These are phyloP conservation scores for Acipenser oxyrinchus DNA, from an alignment of 2,797 vertebrate species.

Conservation along the genomic window DNA sequence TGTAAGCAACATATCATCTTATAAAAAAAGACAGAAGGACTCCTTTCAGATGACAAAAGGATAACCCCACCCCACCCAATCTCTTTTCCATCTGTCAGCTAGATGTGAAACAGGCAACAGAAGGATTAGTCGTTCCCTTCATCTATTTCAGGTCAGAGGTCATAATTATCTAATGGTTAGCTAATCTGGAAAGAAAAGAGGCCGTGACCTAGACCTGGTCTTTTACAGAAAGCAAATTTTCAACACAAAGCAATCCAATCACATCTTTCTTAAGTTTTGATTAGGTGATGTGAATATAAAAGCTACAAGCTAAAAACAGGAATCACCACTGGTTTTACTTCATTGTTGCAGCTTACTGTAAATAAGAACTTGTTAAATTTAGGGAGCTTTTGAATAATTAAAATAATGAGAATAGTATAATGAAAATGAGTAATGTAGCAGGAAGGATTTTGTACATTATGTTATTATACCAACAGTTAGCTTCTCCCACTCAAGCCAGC, in stretches of 20 bases:
- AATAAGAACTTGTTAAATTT: too few relatives aligned
- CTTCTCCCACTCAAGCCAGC: slow-evolving; percentile 38
- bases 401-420: too few relatives aligned
- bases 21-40: slow-evolving; percentile 47
- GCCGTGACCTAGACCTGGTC: slow-evolving; percentile 2
- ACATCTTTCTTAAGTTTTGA: too few relatives aligned
- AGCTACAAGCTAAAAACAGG: too few relatives aligned
- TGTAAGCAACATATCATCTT: slow-evolving; percentile 5
- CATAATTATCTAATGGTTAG: slow-evolving; percentile 34
- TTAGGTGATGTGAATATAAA: too few relatives aligned
- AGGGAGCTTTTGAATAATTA: too few relatives aligned
- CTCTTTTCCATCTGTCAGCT: slow-evolving; percentile 62
- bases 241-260: too few relatives aligned
- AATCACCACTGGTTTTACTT: too few relatives aligned
- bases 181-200: slow-evolving; percentile 16
- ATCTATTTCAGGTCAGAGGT: slow-evolving; percentile 25
- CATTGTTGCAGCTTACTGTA: too few relatives aligned
- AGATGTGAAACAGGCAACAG: slow-evolving; percentile 34
- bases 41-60: slow-evolving; percentile 26
- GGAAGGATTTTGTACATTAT: too few relatives aligned
- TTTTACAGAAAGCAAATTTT: slow-evolving; percentile 8
- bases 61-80: slow-evolving; percentile 24
- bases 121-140: slow-evolving; percentile 11
- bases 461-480: too few relatives aligned
- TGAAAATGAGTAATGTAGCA: too few relatives aligned